These are phyloP conservation scores for Chrysomallon squamiferum DNA, from an alignment of 1,140 invertebrate species.

Conservation along the genomic window DNA sequence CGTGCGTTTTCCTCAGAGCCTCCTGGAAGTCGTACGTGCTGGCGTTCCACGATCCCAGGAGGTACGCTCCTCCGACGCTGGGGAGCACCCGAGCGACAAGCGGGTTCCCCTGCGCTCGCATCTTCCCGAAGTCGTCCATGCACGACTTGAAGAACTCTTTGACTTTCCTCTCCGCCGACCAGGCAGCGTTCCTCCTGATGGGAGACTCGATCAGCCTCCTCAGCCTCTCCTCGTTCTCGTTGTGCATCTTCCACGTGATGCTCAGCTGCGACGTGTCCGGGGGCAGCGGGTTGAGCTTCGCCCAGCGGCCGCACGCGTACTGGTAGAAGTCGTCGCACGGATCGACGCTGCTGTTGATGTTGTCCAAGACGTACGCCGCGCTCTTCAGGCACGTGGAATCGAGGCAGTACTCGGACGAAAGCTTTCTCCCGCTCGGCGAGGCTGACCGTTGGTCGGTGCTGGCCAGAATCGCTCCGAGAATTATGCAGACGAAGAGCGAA, in stretches of 20 bases:
- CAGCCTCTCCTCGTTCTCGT: constrained; percentile 45
- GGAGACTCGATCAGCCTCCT: constrained; percentile 32
- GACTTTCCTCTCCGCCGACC: constrained; percentile 43
- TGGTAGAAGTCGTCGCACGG: constrained; percentile 69
- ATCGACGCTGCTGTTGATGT: constrained; percentile 63
- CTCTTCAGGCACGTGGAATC: constrained; percentile 38
- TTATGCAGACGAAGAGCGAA: constrained; percentile 30
- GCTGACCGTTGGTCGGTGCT: background rate
- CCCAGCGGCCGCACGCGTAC: constrained; percentile 66
- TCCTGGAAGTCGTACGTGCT: constrained; percentile 34
- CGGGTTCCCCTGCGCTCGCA: constrained; percentile 30
- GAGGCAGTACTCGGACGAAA: constrained; percentile 27
- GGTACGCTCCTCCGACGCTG: constrained; percentile 45
- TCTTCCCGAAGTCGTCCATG: constrained; percentile 44
- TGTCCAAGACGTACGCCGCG: constrained; percentile 29
- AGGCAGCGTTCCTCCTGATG: constrained; percentile 6
- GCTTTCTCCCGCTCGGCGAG: background rate
- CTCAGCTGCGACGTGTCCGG: constrained; percentile 26
- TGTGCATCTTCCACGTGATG: constrained; percentile 35
- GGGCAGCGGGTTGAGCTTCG: constrained; percentile 27
- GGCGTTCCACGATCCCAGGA: constrained; percentile 25
- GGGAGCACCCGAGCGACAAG: constrained; percentile 41
- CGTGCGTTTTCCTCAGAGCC: constrained; percentile 36
- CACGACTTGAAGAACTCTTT: constrained; percentile 53
- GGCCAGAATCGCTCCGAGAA: constrained; percentile 34